Evolutionary conservation across 1,140 invertebrate species (phyloP), one percentile per base, ranked within the genome.

Genomic region (Myzus persicae): DNA sequence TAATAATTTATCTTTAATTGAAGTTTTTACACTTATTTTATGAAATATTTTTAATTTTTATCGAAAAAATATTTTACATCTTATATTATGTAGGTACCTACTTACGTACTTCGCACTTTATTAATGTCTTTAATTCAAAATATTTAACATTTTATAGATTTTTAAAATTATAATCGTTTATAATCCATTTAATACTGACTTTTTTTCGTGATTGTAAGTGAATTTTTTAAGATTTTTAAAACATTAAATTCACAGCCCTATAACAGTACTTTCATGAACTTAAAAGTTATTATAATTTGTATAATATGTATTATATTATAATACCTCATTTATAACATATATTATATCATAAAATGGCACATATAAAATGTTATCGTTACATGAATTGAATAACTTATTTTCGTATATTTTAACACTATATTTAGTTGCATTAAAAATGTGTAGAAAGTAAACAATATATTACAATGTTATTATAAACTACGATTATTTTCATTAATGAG

Each of bases 381-480:
- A 76, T n/a, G 14, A n/a, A 76, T 76, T n/a, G 4, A 76, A 76
- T 76, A 18, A 76, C 59, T 76, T 76, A n/a, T n/a, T 76, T 76
- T 76, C 31, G 59, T 76, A 76, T n/a, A 76, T n/a, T 76, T n/a
- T 76, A 76, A 76, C 31, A 76, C 59, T 76, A n/a, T 67, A n/a
- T 67, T n/a, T 76, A 76, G n/a, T 76, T 76, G 31, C 31, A 20
- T 76, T 76, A 76, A 76, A 76, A n/a, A 76, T 76, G n/a, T 18
- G 59, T 76, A n/a, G 31, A 14, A 76, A 76, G 14, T 76, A 76
- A 76, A 76, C 59, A 76, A 76, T 76, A 76, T 76, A 76, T 76
- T 76, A 76, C 59, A 76, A 82, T 82, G 36, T 82, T 36, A 76
- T 76, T n/a, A 18, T 76, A 76, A 76, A 76, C 59, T 76, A 76